Conservation (phyloP, 2,113 vertebrate genomes). For the Hemicordylus capensis region DNA sequence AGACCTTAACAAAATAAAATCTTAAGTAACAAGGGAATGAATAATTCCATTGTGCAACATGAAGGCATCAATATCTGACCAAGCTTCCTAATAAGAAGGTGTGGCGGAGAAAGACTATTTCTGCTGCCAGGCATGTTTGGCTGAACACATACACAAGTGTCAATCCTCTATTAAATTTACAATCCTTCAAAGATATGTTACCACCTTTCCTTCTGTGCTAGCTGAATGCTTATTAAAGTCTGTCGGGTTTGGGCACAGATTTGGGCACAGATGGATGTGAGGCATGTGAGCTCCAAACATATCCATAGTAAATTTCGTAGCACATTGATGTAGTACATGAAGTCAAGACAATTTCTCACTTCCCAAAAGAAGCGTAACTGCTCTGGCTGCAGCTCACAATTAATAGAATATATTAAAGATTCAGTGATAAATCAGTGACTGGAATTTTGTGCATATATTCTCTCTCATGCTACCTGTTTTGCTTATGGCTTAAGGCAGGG, state of each 20-base stretch:
- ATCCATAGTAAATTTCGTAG: not conserved
- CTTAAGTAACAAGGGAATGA: not conserved
- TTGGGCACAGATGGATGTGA: not conserved
- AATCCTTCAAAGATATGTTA: not conserved
- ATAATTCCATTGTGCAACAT: not conserved
- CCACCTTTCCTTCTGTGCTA: conserved; percentile 4
- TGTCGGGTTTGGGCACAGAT: not conserved
- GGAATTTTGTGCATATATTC: not conserved
- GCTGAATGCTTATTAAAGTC: conserved; percentile 15
- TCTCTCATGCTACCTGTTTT: not conserved
- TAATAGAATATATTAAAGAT: not conserved
- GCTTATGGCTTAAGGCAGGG: not conserved
- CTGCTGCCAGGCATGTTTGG: not conserved
- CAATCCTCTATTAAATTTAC: not conserved
- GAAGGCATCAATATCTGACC: not conserved
- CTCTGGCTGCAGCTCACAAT: not conserved
- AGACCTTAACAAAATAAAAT: not conserved
- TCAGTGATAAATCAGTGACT: not conserved
- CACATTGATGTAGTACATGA: not conserved
- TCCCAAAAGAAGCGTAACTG: not conserved
- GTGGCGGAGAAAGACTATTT: not conserved
- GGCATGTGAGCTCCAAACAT: conserved; percentile 1
- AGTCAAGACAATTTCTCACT: conserved; percentile 14
- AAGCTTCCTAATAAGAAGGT: not conserved
- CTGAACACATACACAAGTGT: not conserved